Evolutionary conservation across 1,140 invertebrate genomes (phyloP).

Genomic region (Drosophila bocki): DNA sequence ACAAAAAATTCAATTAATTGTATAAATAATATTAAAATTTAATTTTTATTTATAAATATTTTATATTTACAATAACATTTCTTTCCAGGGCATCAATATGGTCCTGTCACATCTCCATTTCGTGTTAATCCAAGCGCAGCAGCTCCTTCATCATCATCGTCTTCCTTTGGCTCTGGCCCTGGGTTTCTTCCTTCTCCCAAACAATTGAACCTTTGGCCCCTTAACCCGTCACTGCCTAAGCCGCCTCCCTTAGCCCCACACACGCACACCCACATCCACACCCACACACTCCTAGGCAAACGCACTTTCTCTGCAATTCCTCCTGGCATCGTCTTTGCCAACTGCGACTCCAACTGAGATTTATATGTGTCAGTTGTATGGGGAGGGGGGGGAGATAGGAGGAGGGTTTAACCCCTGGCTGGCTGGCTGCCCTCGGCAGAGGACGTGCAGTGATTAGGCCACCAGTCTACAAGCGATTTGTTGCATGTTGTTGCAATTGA

Average conservation of each 20-base stretch:
- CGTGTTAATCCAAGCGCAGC: slow-evolving; percentile 12
- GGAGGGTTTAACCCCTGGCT: neutral
- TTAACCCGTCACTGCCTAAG: slow-evolving; percentile 9
- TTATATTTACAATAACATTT: neutral
- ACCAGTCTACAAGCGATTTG: slow-evolving; percentile 73
- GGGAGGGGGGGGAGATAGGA: neutral
- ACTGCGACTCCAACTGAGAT: slow-evolving; percentile 54
- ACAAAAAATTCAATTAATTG: no score
- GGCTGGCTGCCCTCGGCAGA: neutral
- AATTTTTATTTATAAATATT: no score
- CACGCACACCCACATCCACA: neutral
- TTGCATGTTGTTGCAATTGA: slow-evolving; percentile 84
- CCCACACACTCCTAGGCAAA: neutral
- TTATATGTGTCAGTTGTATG: slow-evolving; percentile 46
- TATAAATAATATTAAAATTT: neutral
- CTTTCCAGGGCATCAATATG: neutral
- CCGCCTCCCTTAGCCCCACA: slow-evolving; percentile 1
- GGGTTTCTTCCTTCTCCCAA: slow-evolving; percentile 14
- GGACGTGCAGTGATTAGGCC: slow-evolving; percentile 77
- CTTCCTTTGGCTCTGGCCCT: neutral
- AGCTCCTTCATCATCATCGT: slow-evolving; percentile 28
- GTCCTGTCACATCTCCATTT: neutral
- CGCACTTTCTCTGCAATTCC: slow-evolving; percentile 27
- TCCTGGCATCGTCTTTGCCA: slow-evolving; percentile 44
- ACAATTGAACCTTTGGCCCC: slow-evolving; percentile 45